Evolutionary conservation across 2,888 invertebrate species (phyloP), one percentile per base, ranked within the genome.

Genomic region (Poecilobothrus nobilitatus): DNA sequence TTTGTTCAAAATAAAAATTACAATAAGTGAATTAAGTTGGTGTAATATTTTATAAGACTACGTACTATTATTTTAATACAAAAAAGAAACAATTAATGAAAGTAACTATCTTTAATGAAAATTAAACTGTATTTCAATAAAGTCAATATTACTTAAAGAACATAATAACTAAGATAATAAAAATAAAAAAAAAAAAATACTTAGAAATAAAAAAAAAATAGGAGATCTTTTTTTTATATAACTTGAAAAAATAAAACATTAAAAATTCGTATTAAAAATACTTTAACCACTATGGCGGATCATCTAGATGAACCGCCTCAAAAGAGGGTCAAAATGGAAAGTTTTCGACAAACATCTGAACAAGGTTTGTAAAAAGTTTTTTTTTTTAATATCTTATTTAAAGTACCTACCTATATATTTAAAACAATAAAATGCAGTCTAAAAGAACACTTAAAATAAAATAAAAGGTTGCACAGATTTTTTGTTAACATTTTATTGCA

Each of bases 261-360:
- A 53, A 53, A 53, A 53, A 53, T 53, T 53, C 53, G 53, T 53
- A 53, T 53, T 53, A 53, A 53, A 53, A 53, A 53, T n/a, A 53
- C 53, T 12, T 12, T 53, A 53, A 53, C 53, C 70, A 85, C 85
- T 84, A 95, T 95, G 95, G 94, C 94, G 86, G 95, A 95, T 89
- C 92, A 92, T 86, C 88, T 92, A 84, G 94, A 94, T 86, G 95
- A 95, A 86, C 95, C 95, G 88, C 94, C 95, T 84, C 94, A 90
- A 83, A 95, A 96, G 90, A 91, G 95, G 89, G 91, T 91, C 82
- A 95, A 95, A 86, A 90, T 95, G 76, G 73, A 74, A 64, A 70
- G 73, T 63, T 73, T 72, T 70, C 71, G 71, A 41, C 73, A 71
- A 70, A 71, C 74, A 67, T 70, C 71, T 69, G 72, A 72, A 68